Evolutionary conservation across 2,797 vertebrate species (phyloP), one percentile per base, ranked within the genome.

Genomic region (Pangasius djambal): DNA sequence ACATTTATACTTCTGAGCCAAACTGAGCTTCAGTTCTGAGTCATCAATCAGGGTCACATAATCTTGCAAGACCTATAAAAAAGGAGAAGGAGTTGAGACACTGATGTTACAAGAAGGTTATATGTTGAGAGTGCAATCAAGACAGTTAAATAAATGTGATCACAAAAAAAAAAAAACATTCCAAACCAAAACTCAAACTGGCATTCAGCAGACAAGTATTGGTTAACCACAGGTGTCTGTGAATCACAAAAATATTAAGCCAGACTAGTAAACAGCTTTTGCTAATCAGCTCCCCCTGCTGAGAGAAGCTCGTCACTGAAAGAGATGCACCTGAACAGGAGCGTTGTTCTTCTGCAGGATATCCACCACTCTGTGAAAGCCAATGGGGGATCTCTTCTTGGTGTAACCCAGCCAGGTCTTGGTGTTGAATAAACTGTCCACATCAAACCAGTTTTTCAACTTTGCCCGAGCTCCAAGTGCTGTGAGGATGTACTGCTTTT

Each of bases 391-490:
- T 88, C 94, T 98, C 92, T 98, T 99, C 93, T 97, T 97, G 89
- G 97, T 98, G 92, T 98, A 97, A 86, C 98, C 98, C 18, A 99
- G 93, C 98, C 98, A 99, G 92, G 97, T 99, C 95, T 98, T 98
- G 57, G 97, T 97, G 91, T 96, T 97, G 83, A 99, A 97, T 85
- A 99, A 95, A 81, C 96, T 96, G 82, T 99, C 97, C 1, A 99
- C 97, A n/a, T 99, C 98, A 28, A 91, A 85, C 98, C 98, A 99
- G n/a, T 96, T 96, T 92, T 97, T 97, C 69, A 97, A 95, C 93
- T 99, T 98, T 1, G 98, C 97, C 57, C 98, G 96, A 0, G 98
- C 98, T 10, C 97, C 97, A 91, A 99, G 88, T 20, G 97, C 97
- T 7, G 98, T 98, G 90, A 97, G 95, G 84, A 99, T 95, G 87